Base-by-base conservation (phyloP, 2,113 vertebrate genomes). In the Colius striatus region DNA sequence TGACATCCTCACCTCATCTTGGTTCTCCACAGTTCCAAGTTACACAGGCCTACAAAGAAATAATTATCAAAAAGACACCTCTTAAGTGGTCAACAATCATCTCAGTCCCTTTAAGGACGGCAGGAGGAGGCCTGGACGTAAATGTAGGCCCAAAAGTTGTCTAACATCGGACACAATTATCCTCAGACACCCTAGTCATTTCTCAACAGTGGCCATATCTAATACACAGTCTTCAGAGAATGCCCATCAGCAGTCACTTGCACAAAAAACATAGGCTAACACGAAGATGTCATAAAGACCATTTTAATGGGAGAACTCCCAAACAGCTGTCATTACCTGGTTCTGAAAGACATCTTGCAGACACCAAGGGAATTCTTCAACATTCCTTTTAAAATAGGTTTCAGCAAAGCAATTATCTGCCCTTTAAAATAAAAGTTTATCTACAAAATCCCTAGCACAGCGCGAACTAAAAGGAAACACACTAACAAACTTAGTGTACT, bases 151-250 rank as follows among this genome's bases (percentile, higher is more conserved):
- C 41, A 88, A 55, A 73, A 50, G 54, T 54, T 16, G 6, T 30
- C 19, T 77, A 21, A 54, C 1, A 0, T 6, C 74, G 58, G 47
- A 70, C 7, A 47, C 1, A 3, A 27, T 41, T 66, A 68, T 23
- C 85, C 29, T 70, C 30, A 13, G 26, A 21, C 57, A 83, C 9
- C 10, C 5, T 13, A 22, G 2, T 18, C 7, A 58, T 22, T 60
- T 72, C 43, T 83, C 72, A 90, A 6, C 22, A 50, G 30, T 6
- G 12, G 17, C 22, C 19, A 47, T 15, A 73, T 70, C 63, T 20
- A 78, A 16, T 3, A 34, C 1, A 1, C 3, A 60, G 23, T 21
- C 45, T 77, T 65, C n/a, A 92, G 36, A 83, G 32, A 92, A 36
- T 1, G 7, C 9, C 23, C 41, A 70, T 45, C 41, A 72, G 36